Base-by-base conservation (phyloP, 2,797 vertebrate species). In the Myiotriccus ornatus region DNA sequence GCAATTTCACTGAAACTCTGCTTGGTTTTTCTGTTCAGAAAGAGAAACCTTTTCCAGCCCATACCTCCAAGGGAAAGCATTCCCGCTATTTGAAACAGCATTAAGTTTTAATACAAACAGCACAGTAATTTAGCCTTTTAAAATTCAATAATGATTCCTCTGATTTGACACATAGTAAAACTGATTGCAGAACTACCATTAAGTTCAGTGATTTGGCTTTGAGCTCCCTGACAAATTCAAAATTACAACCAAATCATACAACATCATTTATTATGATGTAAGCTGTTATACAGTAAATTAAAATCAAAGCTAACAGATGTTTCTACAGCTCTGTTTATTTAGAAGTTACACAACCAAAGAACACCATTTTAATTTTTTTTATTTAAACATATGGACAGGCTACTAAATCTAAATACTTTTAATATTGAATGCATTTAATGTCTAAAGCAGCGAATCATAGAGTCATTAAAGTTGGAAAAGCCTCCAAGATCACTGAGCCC, bases 91-190 rank as follows among this genome's bases (percentile, higher is more conserved):
- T 6, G 5, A 94, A 94, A 92, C 3, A 11, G 55, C 87, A 93
- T 91, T 90, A 93, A 85, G 82, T 68, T 92, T 93, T 93, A 92
- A 91, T 94, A 90, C 71, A 89, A 91, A 87, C 87, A 94, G 46
- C 68, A 37, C 47, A 57, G 52, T 64, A 87, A 92, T 92, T 93
- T 64, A 89, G 77, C 74, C 70, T 90, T 87, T 95, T 95, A 95
- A 93, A 96, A 95, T 90, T 84, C 94, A 90, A 57, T 93, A 94
- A 92, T 82, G 75, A 37, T 24, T 90, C 28, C 44, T 93, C 68
- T 74, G 81, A 92, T 91, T 47, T 91, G 93, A 92, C 81, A 92
- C 69, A 81, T 3, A 76, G 88, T 28, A 60, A 67, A 79, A 82
- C 34, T 95, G 90, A 95, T 90, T 93, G 92, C 80, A 83, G 78